Percentiles rank a stretch among this genome's conserved stretches.
phyloP scores from a whole-genome alignment of 1,140 invertebrate species.

The Cyphomyrmex costatus region DNA sequence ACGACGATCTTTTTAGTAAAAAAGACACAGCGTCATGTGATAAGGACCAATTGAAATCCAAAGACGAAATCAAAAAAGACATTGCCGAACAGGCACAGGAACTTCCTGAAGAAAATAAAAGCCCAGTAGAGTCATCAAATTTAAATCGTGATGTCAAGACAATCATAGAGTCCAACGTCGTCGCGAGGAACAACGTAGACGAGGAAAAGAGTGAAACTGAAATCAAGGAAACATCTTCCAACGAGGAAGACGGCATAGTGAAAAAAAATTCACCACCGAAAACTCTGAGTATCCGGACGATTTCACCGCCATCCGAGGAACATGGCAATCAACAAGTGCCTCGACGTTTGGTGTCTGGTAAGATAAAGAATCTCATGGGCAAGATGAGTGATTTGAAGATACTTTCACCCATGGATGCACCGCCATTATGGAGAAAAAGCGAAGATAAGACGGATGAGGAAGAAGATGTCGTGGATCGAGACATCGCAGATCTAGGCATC shows the following conservation, averaged over 20 bases:
- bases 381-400: slow-evolving; percentile 84
- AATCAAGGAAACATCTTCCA: not conserved
- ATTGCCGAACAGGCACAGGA: not conserved
- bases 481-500: slow-evolving; percentile 74
- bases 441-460: slow-evolving; percentile 79
- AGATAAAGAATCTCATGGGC: slow-evolving; percentile 84
- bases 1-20: slow-evolving; percentile 77
- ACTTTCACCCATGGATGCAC: slow-evolving; percentile 83
- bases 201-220: slow-evolving; percentile 12
- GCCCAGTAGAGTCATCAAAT: not conserved
- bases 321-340: slow-evolving; percentile 44
- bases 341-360: slow-evolving; percentile 80
- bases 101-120: slow-evolving; percentile 23
- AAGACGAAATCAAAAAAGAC: not conserved
- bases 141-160: not conserved
- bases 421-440: slow-evolving; percentile 79
- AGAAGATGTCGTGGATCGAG: slow-evolving; percentile 72
- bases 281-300: slow-evolving; percentile 74
- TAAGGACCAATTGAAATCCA: not conserved
- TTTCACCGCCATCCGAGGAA: slow-evolving; percentile 58
- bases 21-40: slow-evolving; percentile 24
- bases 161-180: not conserved
- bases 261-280: slow-evolving; percentile 79
- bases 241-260: slow-evolving; percentile 6
- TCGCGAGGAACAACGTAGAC: not conserved